Evolutionary conservation across 1,140 invertebrate species (phyloP).

Genomic region (Aphelenchoides avenae): DNA sequence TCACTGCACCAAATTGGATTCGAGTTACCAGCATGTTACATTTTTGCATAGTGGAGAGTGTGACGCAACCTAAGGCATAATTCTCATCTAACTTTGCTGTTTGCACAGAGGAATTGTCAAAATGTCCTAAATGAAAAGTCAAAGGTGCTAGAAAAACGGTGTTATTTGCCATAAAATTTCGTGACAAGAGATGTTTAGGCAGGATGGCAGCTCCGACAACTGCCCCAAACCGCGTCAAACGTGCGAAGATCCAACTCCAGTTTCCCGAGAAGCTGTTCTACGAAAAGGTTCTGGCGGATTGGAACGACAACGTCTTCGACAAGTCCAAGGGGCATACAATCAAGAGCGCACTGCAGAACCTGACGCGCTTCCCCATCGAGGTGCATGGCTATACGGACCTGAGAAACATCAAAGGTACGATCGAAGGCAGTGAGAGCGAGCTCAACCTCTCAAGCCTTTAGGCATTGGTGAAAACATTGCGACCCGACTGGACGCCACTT

Average conservation of each 20-base stretch:
- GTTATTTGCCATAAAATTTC: too few species aligned
- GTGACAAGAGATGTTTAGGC: too few species aligned
- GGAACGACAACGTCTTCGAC: constrained; percentile 46
- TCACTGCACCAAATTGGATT: too few species aligned
- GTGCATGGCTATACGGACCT: constrained; percentile 43
- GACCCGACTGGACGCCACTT: constrained; percentile 43
- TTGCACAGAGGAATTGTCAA: too few species aligned
- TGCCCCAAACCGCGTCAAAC: too few species aligned
- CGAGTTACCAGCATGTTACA: too few species aligned
- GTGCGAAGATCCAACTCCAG: constrained; percentile 32
- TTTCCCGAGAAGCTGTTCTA: constrained; percentile 47
- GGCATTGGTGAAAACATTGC: constrained; percentile 54
- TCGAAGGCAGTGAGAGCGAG: background rate
- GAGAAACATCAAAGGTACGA: constrained; percentile 39
- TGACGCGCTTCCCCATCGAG: constrained; percentile 39
- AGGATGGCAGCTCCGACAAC: too few species aligned
- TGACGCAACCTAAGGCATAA: too few species aligned
- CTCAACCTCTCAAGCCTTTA: constrained; percentile 20
- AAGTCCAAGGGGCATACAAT: constrained; percentile 28
- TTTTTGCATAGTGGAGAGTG: too few species aligned
- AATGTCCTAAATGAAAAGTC: too few species aligned
- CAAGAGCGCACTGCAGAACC: constrained; percentile 36
- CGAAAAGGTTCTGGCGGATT: constrained; percentile 39
- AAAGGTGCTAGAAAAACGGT: too few species aligned
- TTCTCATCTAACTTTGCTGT: too few species aligned